Evolutionary conservation across 2,113 vertebrate genomes (phyloP).

Genomic region (Cariama cristata): DNA sequence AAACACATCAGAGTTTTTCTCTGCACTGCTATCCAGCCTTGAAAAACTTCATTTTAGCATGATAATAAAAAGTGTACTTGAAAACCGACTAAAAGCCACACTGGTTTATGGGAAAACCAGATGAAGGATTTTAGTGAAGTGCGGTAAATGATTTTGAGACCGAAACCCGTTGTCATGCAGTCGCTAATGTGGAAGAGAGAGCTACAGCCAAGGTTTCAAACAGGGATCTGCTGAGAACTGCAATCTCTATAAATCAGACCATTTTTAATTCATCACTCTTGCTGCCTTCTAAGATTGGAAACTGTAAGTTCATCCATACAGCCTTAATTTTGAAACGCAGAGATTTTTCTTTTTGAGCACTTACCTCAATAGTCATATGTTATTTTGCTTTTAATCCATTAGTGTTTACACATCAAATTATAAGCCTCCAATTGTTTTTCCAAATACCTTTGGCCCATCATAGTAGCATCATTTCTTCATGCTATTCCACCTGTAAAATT

Average conservation of each 20-base stretch:
- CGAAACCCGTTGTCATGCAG: accelerated
- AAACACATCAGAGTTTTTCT: neutral
- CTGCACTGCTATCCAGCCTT: neutral
- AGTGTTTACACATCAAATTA: neutral
- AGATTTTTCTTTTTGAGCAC: neutral
- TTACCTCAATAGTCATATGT: neutral
- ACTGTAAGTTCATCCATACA: neutral
- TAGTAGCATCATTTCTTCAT: neutral
- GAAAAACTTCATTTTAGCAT: neutral
- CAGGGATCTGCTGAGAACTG: accelerated
- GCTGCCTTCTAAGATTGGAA: neutral
- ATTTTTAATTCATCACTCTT: neutral
- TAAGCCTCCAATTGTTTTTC: neutral
- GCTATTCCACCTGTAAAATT: neutral
- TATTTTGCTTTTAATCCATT: neutral
- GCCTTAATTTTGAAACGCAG: accelerated
- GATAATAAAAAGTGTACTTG: neutral
- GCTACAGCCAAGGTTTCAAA: neutral
- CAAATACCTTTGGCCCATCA: neutral
- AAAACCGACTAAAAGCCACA: neutral
- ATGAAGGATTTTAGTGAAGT: neutral
- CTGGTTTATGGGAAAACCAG: neutral
- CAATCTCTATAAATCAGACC: neutral
- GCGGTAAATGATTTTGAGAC: neutral
- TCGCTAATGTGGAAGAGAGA: accelerated